Evolutionary conservation across 2,888 invertebrate species (phyloP).

Genomic region (Brachyptera risi): DNA sequence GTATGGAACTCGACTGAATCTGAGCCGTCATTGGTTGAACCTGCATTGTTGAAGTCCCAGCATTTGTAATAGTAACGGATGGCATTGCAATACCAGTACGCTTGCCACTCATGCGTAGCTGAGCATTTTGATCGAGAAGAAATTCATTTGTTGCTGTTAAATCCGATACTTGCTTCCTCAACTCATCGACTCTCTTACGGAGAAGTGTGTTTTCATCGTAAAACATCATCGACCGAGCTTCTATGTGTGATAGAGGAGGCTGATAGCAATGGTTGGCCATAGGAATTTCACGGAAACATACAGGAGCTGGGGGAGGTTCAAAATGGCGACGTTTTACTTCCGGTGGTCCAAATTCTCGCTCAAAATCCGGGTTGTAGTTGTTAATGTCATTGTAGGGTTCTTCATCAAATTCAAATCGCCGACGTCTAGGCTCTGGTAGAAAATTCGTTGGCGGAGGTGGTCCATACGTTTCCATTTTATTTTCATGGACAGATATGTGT

Average conservation of each 20-base stretch:
- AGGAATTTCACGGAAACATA: conserved; percentile 12
- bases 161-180: conserved; percentile 67
- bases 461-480: conserved; percentile 23
- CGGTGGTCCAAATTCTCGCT: conserved; percentile 41
- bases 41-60: conserved; percentile 39
- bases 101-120: conserved; percentile 58
- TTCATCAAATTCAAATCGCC: conserved; percentile 22
- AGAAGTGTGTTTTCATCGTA: conserved; percentile 66
- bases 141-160: conserved; percentile 74
- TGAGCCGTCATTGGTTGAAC: conserved; percentile 37
- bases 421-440: conserved; percentile 1
- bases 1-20: conserved; percentile 47
- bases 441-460: not conserved
- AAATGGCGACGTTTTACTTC: conserved; percentile 41
- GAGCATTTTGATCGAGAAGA: conserved; percentile 71
- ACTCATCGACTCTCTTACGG: conserved; percentile 62
- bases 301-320: conserved; percentile 21
- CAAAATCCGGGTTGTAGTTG: conserved; percentile 4
- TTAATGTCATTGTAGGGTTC: not conserved
- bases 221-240: conserved; percentile 44
- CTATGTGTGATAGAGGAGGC: not conserved
- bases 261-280: conserved; percentile 3
- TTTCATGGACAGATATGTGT: conserved; percentile 42
- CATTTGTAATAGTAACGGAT: conserved; percentile 56
- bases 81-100: conserved; percentile 55